Base-by-base conservation (phyloP, 1,140 invertebrate species). In the Magallana gigas region DNA sequence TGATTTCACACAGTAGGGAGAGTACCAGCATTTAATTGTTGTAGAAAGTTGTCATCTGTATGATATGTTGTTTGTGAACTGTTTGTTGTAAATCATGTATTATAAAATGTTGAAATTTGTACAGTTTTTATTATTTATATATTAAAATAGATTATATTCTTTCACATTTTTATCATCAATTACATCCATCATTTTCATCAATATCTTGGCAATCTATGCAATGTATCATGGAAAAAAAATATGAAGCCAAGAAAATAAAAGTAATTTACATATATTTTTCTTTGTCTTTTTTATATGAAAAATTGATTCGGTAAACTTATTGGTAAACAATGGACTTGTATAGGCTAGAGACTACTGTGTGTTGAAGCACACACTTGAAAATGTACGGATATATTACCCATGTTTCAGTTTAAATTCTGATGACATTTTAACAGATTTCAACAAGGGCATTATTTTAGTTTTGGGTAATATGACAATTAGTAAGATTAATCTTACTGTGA, bases 181-280 rank as follows among this genome's bases (percentile, higher is more conserved):
- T 29, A 76, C 68, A 29, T 29, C 23, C 8, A 11, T 76, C 68
- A 76, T 11, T 8, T 76, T 76, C 68, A 76, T 76, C 5, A 12
- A 76, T 29, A 76, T 36, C 68, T 76, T 76, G 68, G 68, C 68
- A 76, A 76, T 76, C 68, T 76, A 76, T 76, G 68, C 68, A 76
- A 76, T 76, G 68, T 76, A 76, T 76, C 68, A 76, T 76, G 23
- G 29, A 29, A 9, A 23, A 23, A 76, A 76, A 76, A 12, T 76
- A 29, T 76, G 68, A 76, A 76, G 68, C 68, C 68, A 76, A 76
- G 68, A 12, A 76, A 76, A 76, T 76, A 48, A 76, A 76, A 23
- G 23, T 29, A 29, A 29, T 76, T 76, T 29, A 76, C 68, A 29
- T 23, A 29, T 29, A 8, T 12, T 29, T 8, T 1, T 29, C 11